Evolutionary conservation across 2,888 invertebrate genomes (phyloP), one percentile per base, ranked within the genome.

Genomic region (Dione vanillae): DNA sequence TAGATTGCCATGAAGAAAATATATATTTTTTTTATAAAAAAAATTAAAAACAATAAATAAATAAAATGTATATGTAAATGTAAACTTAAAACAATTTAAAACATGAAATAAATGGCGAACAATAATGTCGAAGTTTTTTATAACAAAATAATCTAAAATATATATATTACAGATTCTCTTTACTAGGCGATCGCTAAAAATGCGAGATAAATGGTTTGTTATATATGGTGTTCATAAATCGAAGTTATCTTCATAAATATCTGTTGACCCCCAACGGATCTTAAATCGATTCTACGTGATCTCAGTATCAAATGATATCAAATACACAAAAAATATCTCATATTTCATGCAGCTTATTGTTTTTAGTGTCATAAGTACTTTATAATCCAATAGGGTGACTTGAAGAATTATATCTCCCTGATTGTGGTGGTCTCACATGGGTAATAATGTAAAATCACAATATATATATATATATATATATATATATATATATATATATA

Each of bases 191-290:
- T 37, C 9, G 52, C 69, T 69, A 73, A 73, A 73, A 73, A 49
- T 64, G 62, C 45, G 56, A 59, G 69, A 69, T 73, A 69, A 72
- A 69, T 72, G 68, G 58, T 68, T 54, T 65, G 68, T 74, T 72
- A 76, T 74, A 76, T 77, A 77, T 72, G 73, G 72, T 73, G 70
- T 74, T 76, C 74, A 87, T 90, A 88, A 90, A 90, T 89, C 83
- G 83, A 83, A 82, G 84, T 83, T 88, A 85, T 86, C 83, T 85
- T 85, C 85, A 87, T 91, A 90, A 89, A 89, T 89, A 89, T 86
- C 84, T 83, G 81, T 88, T 88, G 87, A 89, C 86, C 88, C 90
- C 81, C 89, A 83, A 87, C 88, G 86, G 89, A 85, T 88, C 88
- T 85, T 83, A 90, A 91, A 91, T 91, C 90, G 90, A 70, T 70